Base-by-base conservation (phyloP, 2,797 vertebrate species). In the Periparus ater region DNA sequence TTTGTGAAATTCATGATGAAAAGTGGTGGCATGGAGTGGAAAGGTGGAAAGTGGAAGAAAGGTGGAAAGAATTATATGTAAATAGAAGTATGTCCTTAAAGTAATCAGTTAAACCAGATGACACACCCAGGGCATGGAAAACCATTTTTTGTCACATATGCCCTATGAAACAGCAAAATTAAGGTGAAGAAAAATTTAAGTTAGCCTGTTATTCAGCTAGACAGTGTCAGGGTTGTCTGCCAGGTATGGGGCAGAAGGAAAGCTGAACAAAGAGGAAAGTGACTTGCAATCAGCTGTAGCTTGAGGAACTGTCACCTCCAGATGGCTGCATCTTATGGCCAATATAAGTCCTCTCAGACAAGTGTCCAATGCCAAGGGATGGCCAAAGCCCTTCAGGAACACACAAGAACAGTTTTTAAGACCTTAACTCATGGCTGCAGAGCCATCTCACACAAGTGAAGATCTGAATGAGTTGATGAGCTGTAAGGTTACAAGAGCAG, bases 21-120 rank as follows among this genome's bases (percentile, higher is more conserved):
- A 32, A 57, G 7, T 2, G 0, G 11, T 42, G 47, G 3, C 2
- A 1, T 79, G 13, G 13, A 17, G 27, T 40, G 38, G 38, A 40
- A 40, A 40, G 38, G 38, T 40, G 13, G 13, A 40, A 40, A 40
- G 38, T 40, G 38, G 38, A 40, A 40, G 38, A 40, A n/a, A 11
- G 4, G 1, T 32, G 15, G 10, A 58, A 79, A 80, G 51, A 67
- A 65, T 42, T 17, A 67, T 6, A 5, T 21, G 19, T 42, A 17
- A 51, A 34, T 40, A n/a, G 9, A 84, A 66, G 6, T 51, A 47
- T 13, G 29, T 10, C 11, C 51, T 55, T 68, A 34, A 74, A 51
- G 3, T 13, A 74, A 58, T 38, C 21, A 23, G 11, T 62, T 74
- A 47, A 62, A 75, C 2, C 36, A 54, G 40, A 42, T 58, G 36